These are phyloP conservation scores for Cuculus canorus DNA, from an alignment of 2,797 vertebrate species.

Conservation along the genomic window DNA sequence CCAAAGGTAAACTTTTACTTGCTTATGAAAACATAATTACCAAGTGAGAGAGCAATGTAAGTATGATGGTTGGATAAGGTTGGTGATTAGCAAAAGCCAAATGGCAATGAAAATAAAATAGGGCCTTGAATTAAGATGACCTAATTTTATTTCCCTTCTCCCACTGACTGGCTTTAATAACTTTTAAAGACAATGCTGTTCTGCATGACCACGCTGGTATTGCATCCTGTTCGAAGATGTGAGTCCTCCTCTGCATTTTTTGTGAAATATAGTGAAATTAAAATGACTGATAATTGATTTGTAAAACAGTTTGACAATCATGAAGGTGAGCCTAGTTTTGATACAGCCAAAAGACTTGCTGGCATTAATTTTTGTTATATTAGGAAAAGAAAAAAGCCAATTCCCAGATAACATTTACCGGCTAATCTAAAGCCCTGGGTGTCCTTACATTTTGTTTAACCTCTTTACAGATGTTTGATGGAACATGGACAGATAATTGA, in stretches of 20 bases:
- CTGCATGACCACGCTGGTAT: neutral
- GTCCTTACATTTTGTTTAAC: slow-evolving; percentile 18
- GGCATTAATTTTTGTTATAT: neutral
- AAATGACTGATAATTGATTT: slow-evolving; percentile 30
- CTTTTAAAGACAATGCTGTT: slow-evolving; percentile 16
- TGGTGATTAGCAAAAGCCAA: neutral
- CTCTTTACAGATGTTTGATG: neutral
- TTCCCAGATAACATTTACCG: slow-evolving; percentile 3
- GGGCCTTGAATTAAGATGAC: neutral
- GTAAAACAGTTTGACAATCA: neutral
- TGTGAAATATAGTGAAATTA: slow-evolving; percentile 46
- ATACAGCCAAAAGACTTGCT: neutral
- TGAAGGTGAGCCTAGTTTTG: neutral
- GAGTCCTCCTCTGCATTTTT: slow-evolving; percentile 61
- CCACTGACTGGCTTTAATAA: slow-evolving; percentile 33
- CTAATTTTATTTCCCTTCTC: slow-evolving; percentile 47
- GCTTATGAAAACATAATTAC: neutral
- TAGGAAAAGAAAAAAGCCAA: neutral
- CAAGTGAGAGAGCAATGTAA: neutral
- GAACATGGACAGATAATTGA: slow-evolving; percentile 42
- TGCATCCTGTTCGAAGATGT: neutral
- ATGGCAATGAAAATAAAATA: slow-evolving; percentile 35
- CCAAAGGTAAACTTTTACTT: neutral
- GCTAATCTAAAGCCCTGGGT: neutral
- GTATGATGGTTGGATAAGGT: neutral